A percentile compares a stretch with the other conserved stretches of the same genome.
These are phyloP conservation scores for Rhinolophus sinicus DNA, from an alignment of 2,113 vertebrate species.

Conservation along the genomic window DNA sequence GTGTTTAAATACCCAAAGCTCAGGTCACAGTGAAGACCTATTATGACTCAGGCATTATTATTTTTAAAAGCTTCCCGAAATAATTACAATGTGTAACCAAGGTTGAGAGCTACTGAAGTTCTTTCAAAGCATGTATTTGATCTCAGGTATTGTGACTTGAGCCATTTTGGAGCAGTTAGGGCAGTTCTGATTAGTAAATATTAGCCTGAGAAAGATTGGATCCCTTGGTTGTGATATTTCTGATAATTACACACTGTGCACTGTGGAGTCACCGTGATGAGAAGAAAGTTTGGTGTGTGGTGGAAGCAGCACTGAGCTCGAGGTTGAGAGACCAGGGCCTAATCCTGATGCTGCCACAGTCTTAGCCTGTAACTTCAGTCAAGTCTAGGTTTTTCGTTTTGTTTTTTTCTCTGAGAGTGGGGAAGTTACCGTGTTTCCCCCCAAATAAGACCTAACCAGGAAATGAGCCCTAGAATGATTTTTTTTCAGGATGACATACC, in stretches of 20 bases:
- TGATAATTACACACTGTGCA: not conserved
- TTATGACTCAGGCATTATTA: not conserved
- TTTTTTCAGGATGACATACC: too few species aligned
- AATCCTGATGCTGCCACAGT: not conserved
- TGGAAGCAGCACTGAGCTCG: not conserved
- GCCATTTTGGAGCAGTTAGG: not conserved
- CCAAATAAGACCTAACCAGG: too few species aligned
- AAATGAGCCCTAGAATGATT: too few species aligned
- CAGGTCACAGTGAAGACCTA: not conserved
- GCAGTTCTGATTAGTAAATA: not conserved
- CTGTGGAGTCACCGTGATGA: not conserved
- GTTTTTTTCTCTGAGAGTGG: not conserved
- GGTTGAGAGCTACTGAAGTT: not conserved
- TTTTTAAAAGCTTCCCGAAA: not conserved
- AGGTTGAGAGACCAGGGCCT: not conserved
- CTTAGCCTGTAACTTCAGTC: not conserved
- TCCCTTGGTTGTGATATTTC: not conserved
- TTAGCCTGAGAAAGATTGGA: not conserved
- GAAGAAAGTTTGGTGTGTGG: not conserved
- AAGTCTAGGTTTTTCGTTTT: not conserved
- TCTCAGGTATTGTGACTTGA: not conserved
- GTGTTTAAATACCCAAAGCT: not conserved
- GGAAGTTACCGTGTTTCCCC: not conserved
- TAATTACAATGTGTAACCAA: not conserved
- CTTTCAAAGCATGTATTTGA: not conserved